Conservation (phyloP, 2,888 invertebrate species). For the Bursaphelenchus okinawaensis region DNA sequence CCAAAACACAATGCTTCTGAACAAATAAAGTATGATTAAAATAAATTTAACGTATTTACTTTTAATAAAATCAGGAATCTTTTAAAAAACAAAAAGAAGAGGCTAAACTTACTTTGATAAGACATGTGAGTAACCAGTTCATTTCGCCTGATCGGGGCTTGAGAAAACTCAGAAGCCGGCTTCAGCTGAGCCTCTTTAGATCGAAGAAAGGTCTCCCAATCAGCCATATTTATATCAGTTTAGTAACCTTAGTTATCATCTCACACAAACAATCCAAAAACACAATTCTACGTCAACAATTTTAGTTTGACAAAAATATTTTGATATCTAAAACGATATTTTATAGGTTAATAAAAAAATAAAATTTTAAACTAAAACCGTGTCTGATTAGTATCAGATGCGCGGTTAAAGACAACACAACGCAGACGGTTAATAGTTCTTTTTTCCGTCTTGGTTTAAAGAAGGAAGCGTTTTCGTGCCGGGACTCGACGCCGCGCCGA, state of each 20-base stretch:
- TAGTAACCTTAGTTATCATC: too few species aligned
- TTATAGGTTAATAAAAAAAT: too few species aligned
- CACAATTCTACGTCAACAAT: too few species aligned
- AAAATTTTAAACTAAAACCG: too few species aligned
- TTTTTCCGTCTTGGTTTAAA: not conserved
- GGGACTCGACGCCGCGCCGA: too few species aligned
- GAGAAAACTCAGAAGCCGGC: not conserved
- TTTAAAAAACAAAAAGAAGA: not conserved
- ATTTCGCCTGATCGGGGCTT: slow-evolving; percentile 2
- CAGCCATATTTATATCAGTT: not conserved
- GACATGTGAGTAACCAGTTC: slow-evolving; percentile 1
- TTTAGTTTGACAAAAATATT: too few species aligned
- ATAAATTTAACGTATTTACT: not conserved
- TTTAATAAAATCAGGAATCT: not conserved
- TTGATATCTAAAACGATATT: too few species aligned
- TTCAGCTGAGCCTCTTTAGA: not conserved
- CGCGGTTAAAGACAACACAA: not conserved
- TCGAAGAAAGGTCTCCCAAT: not conserved
- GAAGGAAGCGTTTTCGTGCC: not conserved
- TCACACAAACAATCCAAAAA: too few species aligned
- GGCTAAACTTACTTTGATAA: slow-evolving; percentile 12
- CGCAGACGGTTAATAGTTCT: not conserved
- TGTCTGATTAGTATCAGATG: too few species aligned
- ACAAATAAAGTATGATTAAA: not conserved
- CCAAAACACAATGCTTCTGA: slow-evolving; percentile 15